Percentiles rank a stretch among this genome's conserved stretches.
phyloP scores from a whole-genome alignment of 2,888 invertebrate species.

The Pegoplata infirma region DNA sequence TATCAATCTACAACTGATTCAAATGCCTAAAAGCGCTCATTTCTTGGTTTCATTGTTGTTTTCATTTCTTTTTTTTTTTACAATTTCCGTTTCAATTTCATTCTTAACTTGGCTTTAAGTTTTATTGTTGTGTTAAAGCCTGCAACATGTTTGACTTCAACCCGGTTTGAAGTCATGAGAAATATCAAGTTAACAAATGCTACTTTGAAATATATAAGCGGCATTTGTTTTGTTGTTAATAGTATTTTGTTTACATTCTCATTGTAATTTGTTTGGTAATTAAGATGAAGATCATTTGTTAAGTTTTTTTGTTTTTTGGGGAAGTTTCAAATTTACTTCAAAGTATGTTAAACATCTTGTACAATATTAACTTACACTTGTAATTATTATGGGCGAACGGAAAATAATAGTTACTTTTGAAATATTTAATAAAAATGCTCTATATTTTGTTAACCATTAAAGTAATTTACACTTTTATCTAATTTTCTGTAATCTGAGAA shows the following conservation, averaged over 20 bases:
- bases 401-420: no score
- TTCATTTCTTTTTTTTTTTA: constrained; percentile 52
- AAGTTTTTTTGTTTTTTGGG: constrained; percentile 13
- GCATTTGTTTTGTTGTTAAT: constrained; percentile 21
- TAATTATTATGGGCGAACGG: background rate
- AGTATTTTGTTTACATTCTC: constrained; percentile 44
- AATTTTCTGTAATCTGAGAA: no score
- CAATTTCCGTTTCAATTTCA: constrained; percentile 62
- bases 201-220: background rate
- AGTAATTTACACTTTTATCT: no score
- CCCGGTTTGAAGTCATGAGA: constrained; percentile 21
- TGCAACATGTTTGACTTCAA: constrained; percentile 51
- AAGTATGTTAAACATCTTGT: background rate
- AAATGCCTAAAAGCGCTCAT: constrained; percentile 45
- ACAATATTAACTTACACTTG: background rate
- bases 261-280: constrained; percentile 54
- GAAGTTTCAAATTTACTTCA: background rate
- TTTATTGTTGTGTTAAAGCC: background rate
- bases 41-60: constrained; percentile 12
- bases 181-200: background rate
- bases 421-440: no score
- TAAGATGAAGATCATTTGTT: constrained; percentile 58
- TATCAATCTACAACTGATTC: constrained; percentile 53
- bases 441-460: no score
- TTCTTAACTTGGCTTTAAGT: constrained; percentile 45